Evolutionary conservation across 2,888 invertebrate species (phyloP).

Genomic region (Harpalus rufipes): DNA sequence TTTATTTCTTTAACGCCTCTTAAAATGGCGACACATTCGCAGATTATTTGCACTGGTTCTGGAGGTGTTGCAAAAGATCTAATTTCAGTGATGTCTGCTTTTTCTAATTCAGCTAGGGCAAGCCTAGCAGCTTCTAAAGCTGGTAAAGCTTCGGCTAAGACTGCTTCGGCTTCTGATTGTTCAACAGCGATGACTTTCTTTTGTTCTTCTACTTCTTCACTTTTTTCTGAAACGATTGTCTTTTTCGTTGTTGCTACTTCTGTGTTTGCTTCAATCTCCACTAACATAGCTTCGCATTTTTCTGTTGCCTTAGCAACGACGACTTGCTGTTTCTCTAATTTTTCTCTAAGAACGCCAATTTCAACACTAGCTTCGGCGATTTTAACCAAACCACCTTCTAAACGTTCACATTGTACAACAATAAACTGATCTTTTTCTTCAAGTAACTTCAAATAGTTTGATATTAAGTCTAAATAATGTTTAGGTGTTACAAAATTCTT

Average conservation of each 20-base stretch:
- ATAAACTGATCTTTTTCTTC: slow-evolving; percentile 84
- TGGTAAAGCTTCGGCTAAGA: slow-evolving; percentile 89
- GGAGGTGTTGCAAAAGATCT: slow-evolving; percentile 95
- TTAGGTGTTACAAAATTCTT: slow-evolving; percentile 95
- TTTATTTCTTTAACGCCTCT: slow-evolving; percentile 90
- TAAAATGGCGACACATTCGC: slow-evolving; percentile 93
- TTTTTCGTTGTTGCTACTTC: slow-evolving; percentile 88
- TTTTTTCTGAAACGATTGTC: slow-evolving; percentile 87
- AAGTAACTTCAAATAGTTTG: slow-evolving; percentile 87
- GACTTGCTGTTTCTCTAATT: slow-evolving; percentile 89
- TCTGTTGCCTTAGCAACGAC: slow-evolving; percentile 90
- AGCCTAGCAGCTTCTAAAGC: slow-evolving; percentile 89
- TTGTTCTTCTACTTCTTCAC: slow-evolving; percentile 90
- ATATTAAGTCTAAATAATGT: slow-evolving; percentile 93
- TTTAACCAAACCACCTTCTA: slow-evolving; percentile 86
- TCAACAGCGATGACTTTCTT: slow-evolving; percentile 88
- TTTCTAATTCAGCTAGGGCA: slow-evolving; percentile 90
- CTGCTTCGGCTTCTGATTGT: slow-evolving; percentile 90
- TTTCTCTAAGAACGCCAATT: slow-evolving; percentile 87
- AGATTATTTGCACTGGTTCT: slow-evolving; percentile 92
- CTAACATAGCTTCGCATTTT: slow-evolving; percentile 88
- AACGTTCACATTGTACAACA: slow-evolving; percentile 83
- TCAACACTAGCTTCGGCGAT: slow-evolving; percentile 93
- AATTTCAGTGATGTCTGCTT: slow-evolving; percentile 95
- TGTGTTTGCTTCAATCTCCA: slow-evolving; percentile 87